Conservation (phyloP, 1,140 invertebrate genomes). For the Lycorma delicatula region DNA sequence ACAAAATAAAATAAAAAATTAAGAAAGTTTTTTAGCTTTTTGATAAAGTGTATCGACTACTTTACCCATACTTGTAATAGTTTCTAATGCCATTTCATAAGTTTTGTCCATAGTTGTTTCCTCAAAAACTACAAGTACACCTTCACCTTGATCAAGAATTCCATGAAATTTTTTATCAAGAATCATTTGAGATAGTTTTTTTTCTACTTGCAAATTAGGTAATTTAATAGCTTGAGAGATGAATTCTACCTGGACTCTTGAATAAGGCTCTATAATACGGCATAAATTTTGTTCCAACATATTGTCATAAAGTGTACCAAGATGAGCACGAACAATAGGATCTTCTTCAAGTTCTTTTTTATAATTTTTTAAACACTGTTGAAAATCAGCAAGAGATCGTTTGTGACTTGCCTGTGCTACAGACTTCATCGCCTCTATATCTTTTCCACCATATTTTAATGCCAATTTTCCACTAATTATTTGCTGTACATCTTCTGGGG, state of each 20-base stretch:
- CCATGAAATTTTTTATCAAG: constrained; percentile 96
- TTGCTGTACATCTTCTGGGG: constrained; percentile 90
- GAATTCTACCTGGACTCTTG: constrained; percentile 79
- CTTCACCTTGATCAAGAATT: constrained; percentile 96
- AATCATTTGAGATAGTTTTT: constrained; percentile 99
- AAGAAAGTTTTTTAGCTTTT: constrained; percentile 96
- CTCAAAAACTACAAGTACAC: constrained; percentile 95
- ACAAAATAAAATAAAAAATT: constrained; percentile 40
- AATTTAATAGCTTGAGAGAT: constrained; percentile 78
- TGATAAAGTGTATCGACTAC: constrained; percentile 97
- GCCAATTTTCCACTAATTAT: constrained; percentile 95
- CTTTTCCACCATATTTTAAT: constrained; percentile 88
- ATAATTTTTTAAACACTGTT: constrained; percentile 75
- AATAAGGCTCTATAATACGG: constrained; percentile 98
- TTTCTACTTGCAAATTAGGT: constrained; percentile 85
- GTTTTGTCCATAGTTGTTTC: constrained; percentile 91
- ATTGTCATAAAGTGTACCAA: constrained; percentile 94
- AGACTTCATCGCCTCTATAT: constrained; percentile 96
- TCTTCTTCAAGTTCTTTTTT: constrained; percentile 90
- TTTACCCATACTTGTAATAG: constrained; percentile 98
- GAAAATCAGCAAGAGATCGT: constrained; percentile 92
- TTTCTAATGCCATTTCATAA: constrained; percentile 93
- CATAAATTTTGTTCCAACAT: constrained; percentile 99
- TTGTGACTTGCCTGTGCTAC: constrained; percentile 94
- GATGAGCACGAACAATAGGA: constrained; percentile 91